Base-by-base conservation (phyloP, 2,797 vertebrate genomes). In the Harpagifer antarcticus region DNA sequence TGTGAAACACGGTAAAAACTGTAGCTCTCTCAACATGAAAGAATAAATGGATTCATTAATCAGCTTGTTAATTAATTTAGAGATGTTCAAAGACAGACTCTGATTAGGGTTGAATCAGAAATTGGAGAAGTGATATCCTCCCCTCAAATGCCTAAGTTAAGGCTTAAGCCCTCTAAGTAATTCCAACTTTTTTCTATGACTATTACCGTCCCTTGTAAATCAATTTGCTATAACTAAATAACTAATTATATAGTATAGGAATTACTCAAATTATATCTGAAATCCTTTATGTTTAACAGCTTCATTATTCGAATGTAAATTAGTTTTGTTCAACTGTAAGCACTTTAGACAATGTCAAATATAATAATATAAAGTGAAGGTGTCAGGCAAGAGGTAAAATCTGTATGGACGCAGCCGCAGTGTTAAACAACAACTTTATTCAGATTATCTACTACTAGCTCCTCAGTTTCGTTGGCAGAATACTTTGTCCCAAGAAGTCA, bases 1-100 rank as follows among this genome's bases (percentile, higher is more conserved):
- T 55, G 16, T 80, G 53, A 64, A 83, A 78, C 60, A 66, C 19
- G 3, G 23, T 53, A 23, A 63, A 87, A 84, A 44, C 13, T 11
- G 37, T 73, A 79, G 0, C 2, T 72, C 78, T 76, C 78, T 76
- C 19, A 72, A 80, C 68, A 64, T 54, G 40, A 68, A 59, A 15
- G 37, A 64, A 69, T 48, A 23, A 23, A 76, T 58, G 3, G 23
- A 76, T 79, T 66, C 3, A 73, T 69, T 79, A 56, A 74, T 62
- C 23, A 54, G 43, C 17, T 55, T 17, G 33, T 68, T 85, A 31
- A 76, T 83, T 78, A 2, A 45, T 58, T 72, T 40, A 37, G 13
- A 67, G 66, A 49, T 68, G 16, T 42, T 9, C 33, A 11, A 42
- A 16, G 11, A 23, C 23, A 62, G 54, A 45, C 19, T 33, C 69